Conservation (phyloP, 2,888 invertebrate species). For the Gymnocheta viridis region DNA sequence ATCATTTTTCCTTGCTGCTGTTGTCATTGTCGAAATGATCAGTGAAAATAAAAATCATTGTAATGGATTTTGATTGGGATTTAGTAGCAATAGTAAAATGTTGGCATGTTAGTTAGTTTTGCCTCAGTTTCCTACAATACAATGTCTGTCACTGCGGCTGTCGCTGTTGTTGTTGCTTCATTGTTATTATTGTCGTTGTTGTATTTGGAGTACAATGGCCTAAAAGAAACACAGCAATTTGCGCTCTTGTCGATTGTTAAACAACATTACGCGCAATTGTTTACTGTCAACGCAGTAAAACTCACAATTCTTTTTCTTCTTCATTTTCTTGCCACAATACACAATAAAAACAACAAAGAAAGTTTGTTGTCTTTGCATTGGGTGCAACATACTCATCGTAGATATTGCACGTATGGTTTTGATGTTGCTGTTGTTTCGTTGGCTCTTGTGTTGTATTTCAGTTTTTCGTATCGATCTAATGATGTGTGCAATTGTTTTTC, state of each 20-base stretch:
- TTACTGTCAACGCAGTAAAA: slow-evolving; percentile 70
- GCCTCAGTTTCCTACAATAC: slow-evolving; percentile 20
- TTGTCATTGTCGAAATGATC: slow-evolving; percentile 58
- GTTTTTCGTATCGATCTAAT: slow-evolving; percentile 65
- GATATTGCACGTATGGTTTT: slow-evolving; percentile 32
- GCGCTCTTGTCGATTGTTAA: slow-evolving; percentile 71
- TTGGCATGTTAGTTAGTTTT: slow-evolving; percentile 51
- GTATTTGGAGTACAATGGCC: slow-evolving; percentile 55
- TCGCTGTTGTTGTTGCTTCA: slow-evolving; percentile 9
- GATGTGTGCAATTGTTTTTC: slow-evolving; percentile 70
- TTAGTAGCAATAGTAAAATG: slow-evolving; percentile 65
- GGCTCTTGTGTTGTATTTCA: slow-evolving; percentile 26
- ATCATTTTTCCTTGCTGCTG: slow-evolving; percentile 37
- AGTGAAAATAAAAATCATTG: slow-evolving; percentile 65
- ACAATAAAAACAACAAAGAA: slow-evolving; percentile 38
- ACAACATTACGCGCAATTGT: slow-evolving; percentile 72
- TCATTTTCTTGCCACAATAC: slow-evolving; percentile 12
- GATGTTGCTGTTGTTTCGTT: slow-evolving; percentile 39
- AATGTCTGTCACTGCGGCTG: background rate
- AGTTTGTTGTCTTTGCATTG: slow-evolving; percentile 51
- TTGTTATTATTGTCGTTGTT: slow-evolving; percentile 37
- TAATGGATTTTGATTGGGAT: slow-evolving; percentile 69
- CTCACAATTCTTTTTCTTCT: slow-evolving; percentile 56
- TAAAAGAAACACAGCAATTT: slow-evolving; percentile 70
- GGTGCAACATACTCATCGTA: slow-evolving; percentile 11